These are phyloP conservation scores for Zosterops lateralis DNA, from an alignment of 2,113 vertebrate genomes.

Conservation along the genomic window DNA sequence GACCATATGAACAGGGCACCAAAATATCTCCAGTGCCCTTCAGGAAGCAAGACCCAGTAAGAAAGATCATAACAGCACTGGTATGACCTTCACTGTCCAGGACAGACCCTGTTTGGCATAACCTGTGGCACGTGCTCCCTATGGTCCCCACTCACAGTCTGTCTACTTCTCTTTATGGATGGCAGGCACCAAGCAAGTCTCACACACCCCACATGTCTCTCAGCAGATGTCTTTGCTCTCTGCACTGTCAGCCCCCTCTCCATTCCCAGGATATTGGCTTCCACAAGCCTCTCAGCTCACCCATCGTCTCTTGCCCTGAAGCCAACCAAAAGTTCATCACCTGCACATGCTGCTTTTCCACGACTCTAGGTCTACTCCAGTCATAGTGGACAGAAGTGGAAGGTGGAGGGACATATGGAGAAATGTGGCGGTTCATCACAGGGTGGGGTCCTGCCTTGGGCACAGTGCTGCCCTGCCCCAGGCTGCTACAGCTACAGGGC, in stretches of 20 bases:
- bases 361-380: rapidly evolving
- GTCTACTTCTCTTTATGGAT: not conserved
- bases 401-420: rapidly evolving
- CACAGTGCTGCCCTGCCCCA: not conserved
- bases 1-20: not conserved
- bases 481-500: not conserved
- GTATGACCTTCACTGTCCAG: not conserved
- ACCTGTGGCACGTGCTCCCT: rapidly evolving
- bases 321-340: not conserved
- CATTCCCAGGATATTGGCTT: not conserved
- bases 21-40: not conserved
- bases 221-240: not conserved
- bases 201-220: not conserved
- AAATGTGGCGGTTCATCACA: rapidly evolving
- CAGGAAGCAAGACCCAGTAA: not conserved
- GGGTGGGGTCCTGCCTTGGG: rapidly evolving
- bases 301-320: not conserved
- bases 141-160: rapidly evolving
- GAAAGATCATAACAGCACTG: not conserved
- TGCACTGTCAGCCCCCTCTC: rapidly evolving
- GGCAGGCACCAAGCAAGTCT: not conserved
- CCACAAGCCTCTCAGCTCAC: not conserved
- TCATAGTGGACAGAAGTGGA: rapidly evolving
- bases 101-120: not conserved
- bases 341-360: rapidly evolving